A percentile compares a stretch with the other conserved stretches of the same genome.
Evolutionary conservation across 1,140 invertebrate species (phyloP).

Genomic region (Oreohelix idahoensis): DNA sequence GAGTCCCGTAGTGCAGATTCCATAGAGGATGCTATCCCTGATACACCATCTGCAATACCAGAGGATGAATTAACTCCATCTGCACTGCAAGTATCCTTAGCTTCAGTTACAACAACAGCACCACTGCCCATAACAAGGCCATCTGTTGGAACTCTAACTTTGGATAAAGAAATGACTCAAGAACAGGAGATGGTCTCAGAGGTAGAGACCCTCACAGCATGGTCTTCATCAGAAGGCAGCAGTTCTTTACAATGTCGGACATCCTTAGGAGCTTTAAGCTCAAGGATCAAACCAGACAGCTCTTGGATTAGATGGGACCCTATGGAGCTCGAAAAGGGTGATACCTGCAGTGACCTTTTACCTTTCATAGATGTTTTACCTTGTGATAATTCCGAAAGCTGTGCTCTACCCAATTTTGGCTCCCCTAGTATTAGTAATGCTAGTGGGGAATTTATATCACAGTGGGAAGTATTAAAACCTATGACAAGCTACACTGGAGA

Average conservation of each 20-base stretch:
- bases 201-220: slow-evolving; percentile 23
- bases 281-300: slow-evolving; percentile 57
- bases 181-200: background rate
- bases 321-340: slow-evolving; percentile 49
- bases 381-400: background rate
- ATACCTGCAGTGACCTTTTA: slow-evolving; percentile 19
- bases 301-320: slow-evolving; percentile 58
- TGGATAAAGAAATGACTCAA: background rate
- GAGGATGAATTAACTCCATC: background rate
- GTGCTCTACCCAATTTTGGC: background rate
- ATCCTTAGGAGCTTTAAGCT: slow-evolving; percentile 5
- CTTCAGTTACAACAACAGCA: slow-evolving; percentile 5
- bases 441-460: background rate
- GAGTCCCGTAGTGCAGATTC: slow-evolving; percentile 67
- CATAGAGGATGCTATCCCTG: slow-evolving; percentile 60
- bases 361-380: background rate
- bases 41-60: slow-evolving; percentile 52
- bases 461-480: background rate
- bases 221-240: slow-evolving; percentile 22
- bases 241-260: slow-evolving; percentile 25
- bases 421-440: background rate
- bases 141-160: background rate
- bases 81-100: slow-evolving; percentile 17
- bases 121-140: background rate
- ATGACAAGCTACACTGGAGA: background rate